These are phyloP conservation scores for Neopelma chrysocephalum DNA, from an alignment of 2,797 vertebrate genomes.

Conservation along the genomic window DNA sequence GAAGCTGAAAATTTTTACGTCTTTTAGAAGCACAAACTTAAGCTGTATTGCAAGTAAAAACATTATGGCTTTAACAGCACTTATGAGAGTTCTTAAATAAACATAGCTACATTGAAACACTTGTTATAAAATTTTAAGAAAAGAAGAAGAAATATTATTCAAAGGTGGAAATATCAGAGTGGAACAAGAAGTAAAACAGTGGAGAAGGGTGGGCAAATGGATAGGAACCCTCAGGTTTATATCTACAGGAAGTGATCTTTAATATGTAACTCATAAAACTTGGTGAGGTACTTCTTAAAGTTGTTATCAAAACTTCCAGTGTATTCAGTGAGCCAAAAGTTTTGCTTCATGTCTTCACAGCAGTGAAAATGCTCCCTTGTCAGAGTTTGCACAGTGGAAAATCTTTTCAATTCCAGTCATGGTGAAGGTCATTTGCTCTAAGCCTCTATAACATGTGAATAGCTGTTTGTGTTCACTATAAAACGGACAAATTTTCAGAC, in stretches of 20 bases:
- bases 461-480: background rate
- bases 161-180: background rate
- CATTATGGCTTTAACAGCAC: background rate
- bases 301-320: background rate
- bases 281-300: background rate
- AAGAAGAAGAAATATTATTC: background rate
- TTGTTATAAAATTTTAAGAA: background rate
- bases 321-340: background rate
- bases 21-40: background rate
- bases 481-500: background rate
- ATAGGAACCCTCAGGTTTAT: background rate
- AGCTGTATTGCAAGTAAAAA: background rate
- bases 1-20: background rate
- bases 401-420: background rate
- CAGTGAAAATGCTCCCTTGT: background rate
- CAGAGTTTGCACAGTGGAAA: background rate
- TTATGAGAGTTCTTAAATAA: conserved; percentile 5
- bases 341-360: background rate
- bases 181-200: background rate
- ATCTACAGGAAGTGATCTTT: background rate
- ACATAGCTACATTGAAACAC: background rate
- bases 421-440: background rate
- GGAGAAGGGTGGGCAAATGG: background rate
- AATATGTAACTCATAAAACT: background rate
- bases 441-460: background rate